Conservation (phyloP, 2,113 vertebrate genomes). For the Phodopus roborovskii region DNA sequence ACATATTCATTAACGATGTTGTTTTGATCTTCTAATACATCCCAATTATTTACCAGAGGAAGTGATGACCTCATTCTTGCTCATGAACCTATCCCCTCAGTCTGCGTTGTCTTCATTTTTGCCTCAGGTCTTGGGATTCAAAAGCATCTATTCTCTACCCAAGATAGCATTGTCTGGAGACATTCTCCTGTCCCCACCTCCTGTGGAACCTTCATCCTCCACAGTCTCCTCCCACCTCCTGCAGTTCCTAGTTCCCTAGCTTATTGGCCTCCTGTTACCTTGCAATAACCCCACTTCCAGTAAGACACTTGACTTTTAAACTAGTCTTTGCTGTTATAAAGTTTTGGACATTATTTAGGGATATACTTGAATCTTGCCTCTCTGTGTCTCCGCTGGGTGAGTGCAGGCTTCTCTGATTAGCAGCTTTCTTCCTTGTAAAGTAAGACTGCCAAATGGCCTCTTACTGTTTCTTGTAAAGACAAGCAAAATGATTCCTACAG, state of each 20-base stretch:
- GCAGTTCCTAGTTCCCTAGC: not conserved
- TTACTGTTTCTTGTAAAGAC: not conserved
- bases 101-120: not conserved
- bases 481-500: not conserved
- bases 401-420: not conserved
- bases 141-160: not conserved
- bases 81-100: not conserved
- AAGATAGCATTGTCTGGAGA: not conserved
- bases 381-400: not conserved
- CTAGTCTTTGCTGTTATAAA: not conserved
- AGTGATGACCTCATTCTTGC: not conserved
- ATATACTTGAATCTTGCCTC: not conserved
- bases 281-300: conserved; percentile 15
- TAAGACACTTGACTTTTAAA: not conserved
- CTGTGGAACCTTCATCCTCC: not conserved
- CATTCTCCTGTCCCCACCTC: not conserved
- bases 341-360: not conserved
- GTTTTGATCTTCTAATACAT: not conserved
- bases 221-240: not conserved
- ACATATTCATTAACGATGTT: conserved; percentile 3
- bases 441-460: not conserved
- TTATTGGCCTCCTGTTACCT: not conserved
- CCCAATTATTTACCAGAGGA: not conserved
- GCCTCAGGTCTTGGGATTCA: not conserved
- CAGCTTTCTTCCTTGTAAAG: not conserved